phyloP scores from a whole-genome alignment of 2,888 invertebrate genomes.

The Dynastes maya region DNA sequence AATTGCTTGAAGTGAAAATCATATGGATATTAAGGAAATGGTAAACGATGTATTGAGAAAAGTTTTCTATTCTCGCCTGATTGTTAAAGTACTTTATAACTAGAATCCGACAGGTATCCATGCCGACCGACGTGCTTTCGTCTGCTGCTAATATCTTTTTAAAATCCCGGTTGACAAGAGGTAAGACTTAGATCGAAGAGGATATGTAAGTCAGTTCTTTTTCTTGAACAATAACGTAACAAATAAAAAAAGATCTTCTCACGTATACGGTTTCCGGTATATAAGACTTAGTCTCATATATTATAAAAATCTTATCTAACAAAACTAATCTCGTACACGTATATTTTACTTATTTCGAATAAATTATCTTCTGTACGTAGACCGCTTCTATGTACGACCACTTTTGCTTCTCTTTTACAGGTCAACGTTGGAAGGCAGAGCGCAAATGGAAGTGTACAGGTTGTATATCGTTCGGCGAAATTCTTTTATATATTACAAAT shows the following conservation, averaged over 20 bases:
- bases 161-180: slow-evolving; percentile 28
- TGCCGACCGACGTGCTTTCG: neutral
- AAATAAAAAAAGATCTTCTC: slow-evolving; percentile 52
- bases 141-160: slow-evolving; percentile 14
- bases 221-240: slow-evolving; percentile 46
- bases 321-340: slow-evolving; percentile 60
- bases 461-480: too few species aligned
- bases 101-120: neutral
- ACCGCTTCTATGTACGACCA: slow-evolving; percentile 8
- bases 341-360: slow-evolving; percentile 58
- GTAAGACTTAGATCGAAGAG: slow-evolving; percentile 38
- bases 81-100: neutral
- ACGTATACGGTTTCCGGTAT: slow-evolving; percentile 57
- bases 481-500: too few species aligned
- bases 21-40: too few species aligned
- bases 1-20: too few species aligned
- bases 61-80: too few species aligned
- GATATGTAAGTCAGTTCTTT: slow-evolving; percentile 35
- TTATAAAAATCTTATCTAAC: slow-evolving; percentile 60
- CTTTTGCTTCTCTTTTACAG: neutral
- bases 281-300: slow-evolving; percentile 59
- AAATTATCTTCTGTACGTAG: slow-evolving; percentile 51
- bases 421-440: slow-evolving; percentile 9
- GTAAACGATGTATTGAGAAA: too few species aligned
- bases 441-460: neutral